Evolutionary conservation across 1,140 invertebrate genomes (phyloP).

Genomic region (Penaeus chinensis): DNA sequence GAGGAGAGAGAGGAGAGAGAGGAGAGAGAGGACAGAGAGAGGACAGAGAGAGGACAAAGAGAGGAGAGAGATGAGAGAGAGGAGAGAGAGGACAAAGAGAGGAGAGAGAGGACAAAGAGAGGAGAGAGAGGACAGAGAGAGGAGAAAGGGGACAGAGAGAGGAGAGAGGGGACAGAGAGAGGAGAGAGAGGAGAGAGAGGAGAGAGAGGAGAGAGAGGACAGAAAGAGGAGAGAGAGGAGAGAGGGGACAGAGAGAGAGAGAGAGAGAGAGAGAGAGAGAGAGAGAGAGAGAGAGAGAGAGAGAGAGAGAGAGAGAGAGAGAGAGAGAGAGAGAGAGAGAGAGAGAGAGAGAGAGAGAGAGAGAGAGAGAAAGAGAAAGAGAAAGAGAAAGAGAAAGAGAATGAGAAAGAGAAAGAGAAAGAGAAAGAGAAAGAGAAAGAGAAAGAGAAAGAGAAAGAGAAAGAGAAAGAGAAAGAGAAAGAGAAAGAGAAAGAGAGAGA

Average conservation of each 20-base stretch:
- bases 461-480: background rate
- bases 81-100: too few relatives aligned
- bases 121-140: background rate
- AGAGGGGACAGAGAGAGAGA: background rate
- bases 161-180: background rate
- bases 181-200: too few relatives aligned
- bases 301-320: constrained; percentile 1
- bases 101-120: background rate
- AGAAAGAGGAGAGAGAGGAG: too few relatives aligned
- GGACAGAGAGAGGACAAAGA: background rate
- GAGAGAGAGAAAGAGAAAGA: too few relatives aligned
- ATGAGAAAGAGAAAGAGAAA: too few relatives aligned
- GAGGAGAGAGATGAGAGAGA: too few relatives aligned
- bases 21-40: background rate
- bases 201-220: too few relatives aligned
- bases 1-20: background rate
- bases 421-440: constrained; percentile 21
- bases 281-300: constrained; percentile 12
- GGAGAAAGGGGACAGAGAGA: too few relatives aligned
- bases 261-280: background rate
- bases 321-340: background rate
- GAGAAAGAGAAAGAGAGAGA: too few relatives aligned
- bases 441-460: constrained; percentile 19
- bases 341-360: background rate
- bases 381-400: too few relatives aligned